phyloP scores from a whole-genome alignment of 1,140 invertebrate genomes.

The Drosophila repletoides region DNA sequence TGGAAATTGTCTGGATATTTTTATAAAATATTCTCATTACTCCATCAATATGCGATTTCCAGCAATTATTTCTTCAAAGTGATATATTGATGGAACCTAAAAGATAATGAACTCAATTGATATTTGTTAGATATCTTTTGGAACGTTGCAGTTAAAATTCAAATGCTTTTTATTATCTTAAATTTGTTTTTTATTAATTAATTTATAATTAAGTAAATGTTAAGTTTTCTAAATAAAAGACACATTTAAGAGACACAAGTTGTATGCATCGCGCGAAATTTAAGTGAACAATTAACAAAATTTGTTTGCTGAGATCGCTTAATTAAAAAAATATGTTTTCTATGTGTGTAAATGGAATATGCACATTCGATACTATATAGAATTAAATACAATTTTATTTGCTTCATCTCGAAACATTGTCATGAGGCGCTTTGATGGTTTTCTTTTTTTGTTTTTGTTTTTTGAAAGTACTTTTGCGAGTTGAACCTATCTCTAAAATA shows the following conservation, averaged over 20 bases:
- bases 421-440: constrained; percentile 69
- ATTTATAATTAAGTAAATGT: constrained; percentile 34
- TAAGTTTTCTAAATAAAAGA: constrained; percentile 43
- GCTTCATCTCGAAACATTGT: constrained; percentile 60
- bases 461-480: constrained; percentile 35
- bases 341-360: constrained; percentile 45
- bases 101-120: neutral
- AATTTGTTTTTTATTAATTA: constrained; percentile 14
- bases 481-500: constrained; percentile 39
- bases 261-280: constrained; percentile 30
- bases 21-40: no score
- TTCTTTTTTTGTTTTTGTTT: constrained; percentile 19
- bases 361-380: constrained; percentile 24
- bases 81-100: no score
- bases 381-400: constrained; percentile 38
- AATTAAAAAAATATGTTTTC: constrained; percentile 43
- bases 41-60: no score
- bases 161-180: constrained; percentile 28
- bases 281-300: constrained; percentile 54
- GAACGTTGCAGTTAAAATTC: constrained; percentile 10
- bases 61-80: no score
- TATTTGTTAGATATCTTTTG: no score
- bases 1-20: no score
- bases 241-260: constrained; percentile 47
- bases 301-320: constrained; percentile 58